Evolutionary conservation across 2,113 vertebrate genomes (phyloP).

Genomic region (Rhagologus leucostigma): DNA sequence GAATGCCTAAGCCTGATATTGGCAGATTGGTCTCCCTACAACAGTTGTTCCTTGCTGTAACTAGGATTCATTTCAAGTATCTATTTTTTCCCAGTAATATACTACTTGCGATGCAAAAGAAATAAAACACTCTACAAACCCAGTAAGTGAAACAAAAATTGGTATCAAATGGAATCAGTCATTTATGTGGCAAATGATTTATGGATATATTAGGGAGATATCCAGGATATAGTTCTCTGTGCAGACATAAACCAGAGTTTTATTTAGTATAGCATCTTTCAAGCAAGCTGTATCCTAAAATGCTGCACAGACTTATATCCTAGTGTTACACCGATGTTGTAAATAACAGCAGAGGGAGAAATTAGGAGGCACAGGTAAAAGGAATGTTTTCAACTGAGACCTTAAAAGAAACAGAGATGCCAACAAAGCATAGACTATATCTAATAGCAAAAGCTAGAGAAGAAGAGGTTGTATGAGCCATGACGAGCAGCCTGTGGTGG

Average conservation of each 20-base stretch:
- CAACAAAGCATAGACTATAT: neutral
- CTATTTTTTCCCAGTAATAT: neutral
- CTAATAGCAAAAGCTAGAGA: neutral
- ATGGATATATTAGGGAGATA: neutral
- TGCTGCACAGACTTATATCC: neutral
- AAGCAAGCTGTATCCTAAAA: slow-evolving; percentile 11
- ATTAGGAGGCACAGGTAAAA: neutral
- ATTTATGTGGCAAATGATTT: slow-evolving; percentile 9
- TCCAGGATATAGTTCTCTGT: neutral
- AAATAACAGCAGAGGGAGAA: slow-evolving; percentile 19
- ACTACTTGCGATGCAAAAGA: neutral
- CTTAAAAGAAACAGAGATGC: neutral
- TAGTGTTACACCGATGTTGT: neutral
- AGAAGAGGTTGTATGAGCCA: neutral
- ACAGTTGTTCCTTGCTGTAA: neutral
- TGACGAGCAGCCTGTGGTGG: neutral
- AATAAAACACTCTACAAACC: neutral
- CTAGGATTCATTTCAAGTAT: neutral
- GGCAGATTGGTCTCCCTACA: neutral
- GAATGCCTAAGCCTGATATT: neutral
- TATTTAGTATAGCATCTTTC: slow-evolving; percentile 3
- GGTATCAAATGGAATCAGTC: neutral
- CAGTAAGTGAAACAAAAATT: slow-evolving; percentile 1
- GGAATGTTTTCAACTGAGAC: neutral
- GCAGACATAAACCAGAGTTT: slow-evolving; percentile 23